A percentile compares a stretch with the other conserved stretches of the same genome.
phyloP scores from a whole-genome alignment of 2,888 invertebrate genomes.

The Sarcophaga caerulescens region DNA sequence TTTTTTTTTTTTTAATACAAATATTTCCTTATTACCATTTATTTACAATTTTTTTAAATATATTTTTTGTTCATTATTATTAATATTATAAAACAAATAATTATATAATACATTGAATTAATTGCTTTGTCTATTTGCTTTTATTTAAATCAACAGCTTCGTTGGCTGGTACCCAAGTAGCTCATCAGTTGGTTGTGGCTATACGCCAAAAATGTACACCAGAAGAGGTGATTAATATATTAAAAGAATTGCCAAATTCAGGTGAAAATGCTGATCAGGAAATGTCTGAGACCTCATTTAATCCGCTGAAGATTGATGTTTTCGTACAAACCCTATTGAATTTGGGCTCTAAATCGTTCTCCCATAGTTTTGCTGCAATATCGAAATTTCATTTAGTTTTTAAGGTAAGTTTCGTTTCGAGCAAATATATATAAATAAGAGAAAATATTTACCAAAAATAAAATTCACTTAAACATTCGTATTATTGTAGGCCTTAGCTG shows the following conservation, averaged over 20 bases:
- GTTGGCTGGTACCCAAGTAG: constrained; percentile 90
- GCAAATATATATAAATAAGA: background rate
- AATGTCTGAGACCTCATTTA: constrained; percentile 88
- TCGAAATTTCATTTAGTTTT: constrained; percentile 97
- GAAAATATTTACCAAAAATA: background rate
- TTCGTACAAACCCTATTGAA: constrained; percentile 97
- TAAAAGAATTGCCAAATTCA: constrained; percentile 92
- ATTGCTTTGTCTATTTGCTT: constrained; percentile 55
- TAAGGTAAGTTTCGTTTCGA: constrained; percentile 83
- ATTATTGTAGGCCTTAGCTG: constrained; percentile 89
- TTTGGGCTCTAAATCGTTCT: constrained; percentile 97
- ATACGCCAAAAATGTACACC: constrained; percentile 94
- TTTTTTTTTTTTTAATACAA: constrained; percentile 9
- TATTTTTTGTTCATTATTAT: constrained; percentile 30
- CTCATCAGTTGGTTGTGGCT: constrained; percentile 92
- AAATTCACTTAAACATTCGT: constrained; percentile 4
- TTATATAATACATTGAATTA: constrained; percentile 48
- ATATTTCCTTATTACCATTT: constrained; percentile 62
- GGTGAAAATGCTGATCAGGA: constrained; percentile 84
- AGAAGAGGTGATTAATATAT: constrained; percentile 92
- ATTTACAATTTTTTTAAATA: constrained; percentile 16
- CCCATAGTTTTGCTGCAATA: constrained; percentile 99
- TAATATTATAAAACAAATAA: constrained; percentile 19
- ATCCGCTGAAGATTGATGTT: constrained; percentile 97
- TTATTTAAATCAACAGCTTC: constrained; percentile 82